Evolutionary conservation across 2,797 vertebrate genomes (phyloP).

Genomic region (Danionella dracula): DNA sequence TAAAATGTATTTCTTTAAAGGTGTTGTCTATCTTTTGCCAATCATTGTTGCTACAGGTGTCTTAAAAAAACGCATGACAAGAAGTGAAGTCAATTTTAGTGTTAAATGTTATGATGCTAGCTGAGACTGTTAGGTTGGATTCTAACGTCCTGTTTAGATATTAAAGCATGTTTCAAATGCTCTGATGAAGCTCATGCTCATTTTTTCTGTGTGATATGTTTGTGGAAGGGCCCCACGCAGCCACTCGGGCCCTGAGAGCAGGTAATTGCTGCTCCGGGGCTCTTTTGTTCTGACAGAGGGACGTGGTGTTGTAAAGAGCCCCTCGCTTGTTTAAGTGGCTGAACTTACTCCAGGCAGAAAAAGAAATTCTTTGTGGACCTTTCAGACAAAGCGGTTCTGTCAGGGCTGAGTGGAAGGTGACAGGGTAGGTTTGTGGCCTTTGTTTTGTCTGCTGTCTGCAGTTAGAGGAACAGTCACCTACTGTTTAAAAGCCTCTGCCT

Average conservation of each 20-base stretch:
- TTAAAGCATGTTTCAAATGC: too few relatives aligned
- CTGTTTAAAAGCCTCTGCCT: not conserved
- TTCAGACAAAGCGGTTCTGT: not conserved
- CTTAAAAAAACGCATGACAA: too few relatives aligned
- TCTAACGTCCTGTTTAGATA: too few relatives aligned
- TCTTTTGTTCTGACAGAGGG: constrained; percentile 21
- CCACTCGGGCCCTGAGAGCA: constrained; percentile 13
- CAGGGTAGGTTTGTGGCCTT: not conserved
- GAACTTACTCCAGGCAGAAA: not conserved
- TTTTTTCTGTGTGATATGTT: constrained; percentile 16
- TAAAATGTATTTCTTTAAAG: too few relatives aligned
- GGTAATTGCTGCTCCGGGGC: constrained; percentile 24
- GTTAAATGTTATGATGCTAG: too few relatives aligned
- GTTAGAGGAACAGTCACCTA: not conserved
- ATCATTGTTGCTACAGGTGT: too few relatives aligned
- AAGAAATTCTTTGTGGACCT: constrained; percentile 5
- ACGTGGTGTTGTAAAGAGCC: constrained; percentile 11
- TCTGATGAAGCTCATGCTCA: too few relatives aligned
- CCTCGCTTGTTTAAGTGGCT: constrained; percentile 10
- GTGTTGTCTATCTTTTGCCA: too few relatives aligned
- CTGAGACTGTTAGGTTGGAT: too few relatives aligned
- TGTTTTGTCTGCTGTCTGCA: not conserved
- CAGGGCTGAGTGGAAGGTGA: constrained; percentile 1
- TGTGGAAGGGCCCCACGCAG: not conserved
- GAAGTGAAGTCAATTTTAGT: too few relatives aligned